Evolutionary conservation across 92 coral and sea anemone species (phyloP).

Genomic region (Anthopleura xanthogrammica): DNA sequence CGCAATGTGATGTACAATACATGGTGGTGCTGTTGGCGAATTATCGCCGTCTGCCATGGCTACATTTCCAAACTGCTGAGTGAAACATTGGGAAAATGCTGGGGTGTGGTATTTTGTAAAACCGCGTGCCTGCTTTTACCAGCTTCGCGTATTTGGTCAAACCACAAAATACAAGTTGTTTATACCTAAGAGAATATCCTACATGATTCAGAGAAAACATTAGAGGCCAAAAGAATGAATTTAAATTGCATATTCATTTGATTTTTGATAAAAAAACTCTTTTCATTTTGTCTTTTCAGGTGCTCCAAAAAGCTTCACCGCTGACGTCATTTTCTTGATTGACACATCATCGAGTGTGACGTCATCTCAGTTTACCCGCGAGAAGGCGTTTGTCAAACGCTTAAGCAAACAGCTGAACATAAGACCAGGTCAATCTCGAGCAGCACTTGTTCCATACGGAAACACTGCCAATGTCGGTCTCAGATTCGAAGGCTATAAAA

Average conservation of each 20-base stretch:
- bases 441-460: slow-evolving; percentile 59
- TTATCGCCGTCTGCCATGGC: no score
- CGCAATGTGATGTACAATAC: no score
- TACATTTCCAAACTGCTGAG: background rate
- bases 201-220: background rate
- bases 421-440: slow-evolving; percentile 57
- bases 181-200: background rate
- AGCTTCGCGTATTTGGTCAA: background rate
- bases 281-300: background rate
- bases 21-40: no score
- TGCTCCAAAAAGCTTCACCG: slow-evolving; percentile 46
- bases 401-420: slow-evolving; percentile 52
- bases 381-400: slow-evolving; percentile 70
- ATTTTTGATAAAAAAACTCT: background rate
- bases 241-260: background rate
- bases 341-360: slow-evolving; percentile 79
- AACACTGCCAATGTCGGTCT: slow-evolving; percentile 41
- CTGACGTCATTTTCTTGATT: slow-evolving; percentile 78
- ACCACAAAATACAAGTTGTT: background rate
- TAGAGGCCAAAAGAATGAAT: no score
- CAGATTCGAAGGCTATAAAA: slow-evolving; percentile 48
- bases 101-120: background rate
- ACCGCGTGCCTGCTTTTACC: no score
- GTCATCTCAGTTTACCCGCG: slow-evolving; percentile 51
- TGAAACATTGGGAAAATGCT: background rate